These are phyloP conservation scores for Willowsia nigromaculata DNA, from an alignment of 2,888 invertebrate genomes.

Conservation along the genomic window DNA sequence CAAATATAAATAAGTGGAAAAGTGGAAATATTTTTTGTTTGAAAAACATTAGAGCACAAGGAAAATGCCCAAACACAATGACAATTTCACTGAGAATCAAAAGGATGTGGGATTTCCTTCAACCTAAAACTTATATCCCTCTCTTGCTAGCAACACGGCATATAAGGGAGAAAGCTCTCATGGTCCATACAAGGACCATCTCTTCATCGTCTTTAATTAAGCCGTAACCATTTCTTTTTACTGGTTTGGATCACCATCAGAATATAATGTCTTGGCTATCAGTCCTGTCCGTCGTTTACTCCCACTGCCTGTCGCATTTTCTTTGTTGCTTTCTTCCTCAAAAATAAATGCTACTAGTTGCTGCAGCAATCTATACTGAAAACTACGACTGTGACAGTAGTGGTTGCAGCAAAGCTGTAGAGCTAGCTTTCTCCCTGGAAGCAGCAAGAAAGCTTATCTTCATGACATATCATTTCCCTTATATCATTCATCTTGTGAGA, in stretches of 20 bases:
- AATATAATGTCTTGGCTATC: conserved; percentile 65
- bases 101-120: not conserved
- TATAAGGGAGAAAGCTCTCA: not conserved
- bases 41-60: no score
- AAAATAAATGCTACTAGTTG: not conserved
- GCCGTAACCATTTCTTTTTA: conserved; percentile 73
- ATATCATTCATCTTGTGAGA: conserved; percentile 42
- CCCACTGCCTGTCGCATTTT: conserved; percentile 16
- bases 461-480: conserved; percentile 34
- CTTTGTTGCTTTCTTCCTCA: conserved; percentile 23
- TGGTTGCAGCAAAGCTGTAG: not conserved
- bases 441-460: conserved; percentile 18
- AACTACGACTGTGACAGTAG: not conserved
- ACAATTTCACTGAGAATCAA: not conserved
- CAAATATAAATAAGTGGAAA: no score
- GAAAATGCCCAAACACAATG: no score
- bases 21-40: no score
- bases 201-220: conserved; percentile 71
- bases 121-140: not conserved
- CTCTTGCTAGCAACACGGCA: not conserved
- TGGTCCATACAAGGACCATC: not conserved
- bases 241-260: conserved; percentile 65
- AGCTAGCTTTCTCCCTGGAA: not conserved
- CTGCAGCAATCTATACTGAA: not conserved
- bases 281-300: conserved; percentile 32